Evolutionary conservation across 2,113 vertebrate species (phyloP), one percentile per base, ranked within the genome.

Genomic region (Caloenas nicobarica): DNA sequence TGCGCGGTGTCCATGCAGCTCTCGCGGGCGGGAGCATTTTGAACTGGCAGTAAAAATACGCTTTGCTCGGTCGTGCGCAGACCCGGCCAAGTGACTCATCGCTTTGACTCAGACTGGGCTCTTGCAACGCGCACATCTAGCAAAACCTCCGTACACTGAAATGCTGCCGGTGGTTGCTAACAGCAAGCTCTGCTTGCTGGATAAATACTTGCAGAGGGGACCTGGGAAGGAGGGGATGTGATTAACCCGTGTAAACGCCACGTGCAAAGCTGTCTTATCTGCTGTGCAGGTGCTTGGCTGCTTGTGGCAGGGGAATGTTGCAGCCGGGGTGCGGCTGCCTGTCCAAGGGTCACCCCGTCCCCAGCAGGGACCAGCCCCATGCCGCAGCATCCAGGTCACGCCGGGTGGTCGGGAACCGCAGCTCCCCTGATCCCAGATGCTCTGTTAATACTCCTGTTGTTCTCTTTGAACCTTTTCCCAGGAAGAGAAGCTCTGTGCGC

Each of bases 321-420:
- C 33, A 11, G 68, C 1, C 2, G 5, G n/a, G 0, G 5, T 1
- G 23, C 28, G 64, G 79, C 5, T 40, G 64, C 38, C 50, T 28
- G 5, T 51, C 24, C 12, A 8, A 46, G 64, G 50, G 10, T 70
- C 44, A 31, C 53, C 62, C 54, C 33, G 3, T 25, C 34, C 54
- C 65, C 24, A 53, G 40, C 40, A 48, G 48, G 66, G 0, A 0
- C 23, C 5, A 4, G 22, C 56, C 44, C 40, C 74, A 36, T 4
- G 4, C 24, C 14, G 6, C 56, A 18, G 26, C 36, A 25, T 36
- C 84, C 54, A 61, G 19, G 60, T 15, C 7, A 2, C 42, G 9
- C 84, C 18, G 44, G 18, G 44, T 16, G 18, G 18, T 46, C 70
- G 81, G 89, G 74, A 88, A 22, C 46, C 8, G 78, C 13, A 1